Base-by-base conservation (phyloP, 2,113 vertebrate species). In the Choloepus hoffmanni region DNA sequence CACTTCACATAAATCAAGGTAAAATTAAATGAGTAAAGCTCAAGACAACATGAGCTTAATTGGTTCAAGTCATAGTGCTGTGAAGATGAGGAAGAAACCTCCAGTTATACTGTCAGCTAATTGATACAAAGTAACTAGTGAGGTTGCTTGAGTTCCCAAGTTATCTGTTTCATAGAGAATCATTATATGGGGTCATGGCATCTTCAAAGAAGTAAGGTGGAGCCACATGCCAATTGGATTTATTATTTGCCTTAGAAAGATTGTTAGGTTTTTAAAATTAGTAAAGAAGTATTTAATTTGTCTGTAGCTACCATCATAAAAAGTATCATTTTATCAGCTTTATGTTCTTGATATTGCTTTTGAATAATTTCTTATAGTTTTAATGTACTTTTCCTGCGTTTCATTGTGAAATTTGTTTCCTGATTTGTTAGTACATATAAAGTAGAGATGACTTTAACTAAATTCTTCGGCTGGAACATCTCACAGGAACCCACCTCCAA, bases 331-430 rank as follows among this genome's bases (percentile, higher is more conserved):
- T n/a, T 85, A 76, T 95, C 11, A 58, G 11, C 21, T 53, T 89
- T 93, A 70, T 73, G 4, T 94, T 91, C 99, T 99, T 96, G 98
- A 99, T 6, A 23, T 40, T 88, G 12, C 21, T 65, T 77, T 67
- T 89, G 33, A 70, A 5, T 58, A 92, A 70, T 96, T 99, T 99
- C 97, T 98, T 92, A 94, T 99, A 99, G 0, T 97, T 96, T 98
- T 99, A 89, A 99, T 97, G 96, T 99, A 98, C 3, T 53, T 3
- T 88, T 98, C 91, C 98, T 98, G 99, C 0, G 19, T 10, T 99
- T 98, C 97, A 98, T 99, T 86, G 96, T 96, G 85, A 98, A 99
- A 85, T 15, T 26, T 0, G 98, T 98, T 97, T 98, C 97, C 23
- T 23, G 15, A 43, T 36, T 78, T 26, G 3, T 43, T 79, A 83